Base-by-base conservation (phyloP, 2,113 vertebrate genomes). In the Pimephales promelas region DNA sequence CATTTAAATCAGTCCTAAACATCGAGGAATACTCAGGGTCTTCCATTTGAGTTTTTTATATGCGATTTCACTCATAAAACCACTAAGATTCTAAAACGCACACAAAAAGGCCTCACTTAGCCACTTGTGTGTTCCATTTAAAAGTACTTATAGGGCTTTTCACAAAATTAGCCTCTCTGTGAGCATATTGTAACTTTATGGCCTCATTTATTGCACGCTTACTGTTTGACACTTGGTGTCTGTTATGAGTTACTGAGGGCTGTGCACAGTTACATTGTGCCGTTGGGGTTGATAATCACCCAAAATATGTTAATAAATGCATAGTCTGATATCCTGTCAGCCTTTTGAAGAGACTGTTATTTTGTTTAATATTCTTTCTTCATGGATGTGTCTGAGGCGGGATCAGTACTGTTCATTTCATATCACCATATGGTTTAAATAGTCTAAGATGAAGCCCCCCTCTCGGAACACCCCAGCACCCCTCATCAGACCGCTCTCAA, bases 381-480 rank as follows among this genome's bases (percentile, higher is more conserved):
- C 24, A 26, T 36, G 22, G 16, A 34, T 26, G 14, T 9, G 31
- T 11, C 31, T 36, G 14, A 77, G 74, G 43, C 40, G 26, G 82
- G 61, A 79, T 36, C 47, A 28, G 40, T 43, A 28, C 74, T 81
- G 40, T 62, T 74, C 3, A 10, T 87, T 80, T 85, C 20, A 72
- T 43, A 49, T 84, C 64, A 71, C 57, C 83, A 85, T 88, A 74
- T 88, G 85, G 85, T 88, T 88, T 66, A 62, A 36, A 86, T 88
- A 80, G 76, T 77, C 73, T 80, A 26, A 85, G 75, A 85, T 75
- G 79, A 88, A 86, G 78, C 66, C 36, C 20, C 73, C 79, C 66
- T 34, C 49, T 28, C 36, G 7, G 6, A 70, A 40, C 34, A 68
- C 47, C 59, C 52, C 28, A 61, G 22, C 82, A 52, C 59, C 45